These are phyloP conservation scores for Lasioglossum lativentre DNA, from an alignment of 2,888 invertebrate species.

Conservation along the genomic window DNA sequence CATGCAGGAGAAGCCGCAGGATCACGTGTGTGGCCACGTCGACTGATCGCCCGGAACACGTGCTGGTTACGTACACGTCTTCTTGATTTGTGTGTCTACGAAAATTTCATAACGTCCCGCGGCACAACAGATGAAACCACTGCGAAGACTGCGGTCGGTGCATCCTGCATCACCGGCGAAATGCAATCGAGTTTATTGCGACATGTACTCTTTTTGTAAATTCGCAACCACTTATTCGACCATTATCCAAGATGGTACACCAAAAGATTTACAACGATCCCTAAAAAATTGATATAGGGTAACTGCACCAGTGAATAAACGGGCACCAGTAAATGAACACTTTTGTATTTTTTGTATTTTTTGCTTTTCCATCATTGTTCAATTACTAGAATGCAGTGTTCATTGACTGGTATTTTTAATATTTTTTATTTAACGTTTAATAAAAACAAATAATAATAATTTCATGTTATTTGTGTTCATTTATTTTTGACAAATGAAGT, in stretches of 20 bases:
- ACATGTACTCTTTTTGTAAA: neutral
- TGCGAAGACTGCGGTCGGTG: neutral
- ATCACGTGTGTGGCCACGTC: conserved; percentile 48
- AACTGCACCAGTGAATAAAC: no score
- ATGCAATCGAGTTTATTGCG: neutral
- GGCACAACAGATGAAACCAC: neutral
- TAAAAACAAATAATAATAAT: no score
- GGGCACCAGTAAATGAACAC: no score
- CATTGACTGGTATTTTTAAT: no score
- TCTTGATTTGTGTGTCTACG: conserved; percentile 40
- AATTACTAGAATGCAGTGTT: no score
- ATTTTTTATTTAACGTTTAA: no score
- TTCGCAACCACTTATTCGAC: neutral
- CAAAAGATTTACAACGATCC: neutral
- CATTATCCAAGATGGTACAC: neutral
- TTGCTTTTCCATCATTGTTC: no score
- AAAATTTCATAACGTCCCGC: conserved; percentile 57
- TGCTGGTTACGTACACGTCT: conserved; percentile 35
- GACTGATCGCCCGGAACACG: conserved; percentile 43
- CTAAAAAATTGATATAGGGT: neutral
- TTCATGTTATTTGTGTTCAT: no score
- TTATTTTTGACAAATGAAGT: no score
- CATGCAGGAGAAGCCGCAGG: conserved; percentile 47
- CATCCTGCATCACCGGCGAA: neutral
- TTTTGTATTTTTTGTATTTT: no score